Evolutionary conservation across 2,113 vertebrate genomes (phyloP), one percentile per base, ranked within the genome.

Genomic region (Himantopus leucocephalus): DNA sequence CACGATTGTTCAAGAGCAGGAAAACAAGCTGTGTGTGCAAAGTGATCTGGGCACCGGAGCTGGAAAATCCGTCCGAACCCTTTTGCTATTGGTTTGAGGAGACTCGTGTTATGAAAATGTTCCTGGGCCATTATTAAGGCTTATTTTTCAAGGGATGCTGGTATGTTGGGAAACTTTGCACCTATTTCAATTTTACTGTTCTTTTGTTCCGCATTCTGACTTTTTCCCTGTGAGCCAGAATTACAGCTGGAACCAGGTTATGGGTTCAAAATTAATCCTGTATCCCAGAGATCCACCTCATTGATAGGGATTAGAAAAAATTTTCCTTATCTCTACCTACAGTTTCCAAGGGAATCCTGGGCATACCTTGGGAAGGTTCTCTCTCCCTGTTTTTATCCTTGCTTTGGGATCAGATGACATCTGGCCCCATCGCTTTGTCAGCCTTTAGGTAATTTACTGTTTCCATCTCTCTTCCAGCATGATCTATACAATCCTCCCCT

Each of bases 81-180:
- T 96, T 82, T 30, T 64, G 90, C 87, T 82, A 66, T 35, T 78
- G 67, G 39, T 82, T 90, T 43, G 84, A 91, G 83, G 76, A 84
- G 77, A 68, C 35, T 81, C 1, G 0, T 68, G 87, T 87, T 94
- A 81, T 60, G 70, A 68, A 91, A 85, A 14, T 39, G 52, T 85
- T 93, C 70, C 85, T 64, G 43, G 39, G 66, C 76, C 60, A 67
- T 91, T 95, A 84, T 63, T 77, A 87, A 82, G 52, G 75, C 8
- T 91, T 87, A 85, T 91, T 96, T 97, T 96, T 90, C 80, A 81
- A 72, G 76, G 59, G 84, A 94, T 91, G 70, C 50, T 87, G 76
- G 48, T 39, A 60, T 9, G 52, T 67, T 89, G 70, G 60, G 77
- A 78, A 94, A 82, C 62, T 78, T 67, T 35, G 66, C 45, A 16